These are phyloP conservation scores for Serrognathus titanus DNA, from an alignment of 2,888 invertebrate species.

Conservation along the genomic window DNA sequence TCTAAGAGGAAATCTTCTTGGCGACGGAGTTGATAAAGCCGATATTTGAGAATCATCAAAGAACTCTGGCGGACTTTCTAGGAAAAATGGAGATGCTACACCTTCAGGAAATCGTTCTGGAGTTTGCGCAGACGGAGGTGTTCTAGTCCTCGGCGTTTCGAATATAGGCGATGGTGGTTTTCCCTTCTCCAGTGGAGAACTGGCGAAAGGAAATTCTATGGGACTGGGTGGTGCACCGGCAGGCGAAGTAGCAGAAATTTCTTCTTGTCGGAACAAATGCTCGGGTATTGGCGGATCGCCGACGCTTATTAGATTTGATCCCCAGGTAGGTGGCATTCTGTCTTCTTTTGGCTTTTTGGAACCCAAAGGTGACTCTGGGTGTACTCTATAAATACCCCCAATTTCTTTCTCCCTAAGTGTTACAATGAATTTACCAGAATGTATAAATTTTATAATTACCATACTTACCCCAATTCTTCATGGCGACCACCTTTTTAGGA, in stretches of 20 bases:
- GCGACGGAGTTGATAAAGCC: conserved; percentile 13
- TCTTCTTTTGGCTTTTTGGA: conserved; percentile 27
- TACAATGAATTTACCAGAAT: no score
- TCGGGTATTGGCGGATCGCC: conserved; percentile 25
- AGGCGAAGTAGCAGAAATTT: conserved; percentile 25
- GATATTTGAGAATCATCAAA: conserved; percentile 17
- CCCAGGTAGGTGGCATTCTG: conserved; percentile 42
- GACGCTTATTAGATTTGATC: conserved; percentile 43
- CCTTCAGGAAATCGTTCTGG: conserved; percentile 10
- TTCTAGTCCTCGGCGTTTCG: conserved; percentile 9
- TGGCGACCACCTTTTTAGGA: conserved; percentile 4
- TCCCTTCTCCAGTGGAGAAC: conserved; percentile 14
- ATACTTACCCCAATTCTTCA: conserved; percentile 3
- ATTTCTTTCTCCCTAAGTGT: no score
- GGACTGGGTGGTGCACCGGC: conserved; percentile 12
- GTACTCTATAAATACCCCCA: no score
- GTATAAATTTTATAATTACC: no score
- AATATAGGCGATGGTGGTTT: conserved; percentile 9
- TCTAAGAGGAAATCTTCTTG: not conserved
- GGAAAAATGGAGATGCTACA: conserved; percentile 21
- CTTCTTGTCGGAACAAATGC: conserved; percentile 11
- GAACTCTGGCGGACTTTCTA: conserved; percentile 6
- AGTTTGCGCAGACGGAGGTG: not conserved
- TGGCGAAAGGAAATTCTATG: not conserved
- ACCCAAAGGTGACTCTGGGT: conserved; percentile 32